Percentiles rank a stretch among this genome's conserved stretches.
Conservation (phyloP, 2,113 vertebrate species). For the Corydoras maculifer region DNA sequence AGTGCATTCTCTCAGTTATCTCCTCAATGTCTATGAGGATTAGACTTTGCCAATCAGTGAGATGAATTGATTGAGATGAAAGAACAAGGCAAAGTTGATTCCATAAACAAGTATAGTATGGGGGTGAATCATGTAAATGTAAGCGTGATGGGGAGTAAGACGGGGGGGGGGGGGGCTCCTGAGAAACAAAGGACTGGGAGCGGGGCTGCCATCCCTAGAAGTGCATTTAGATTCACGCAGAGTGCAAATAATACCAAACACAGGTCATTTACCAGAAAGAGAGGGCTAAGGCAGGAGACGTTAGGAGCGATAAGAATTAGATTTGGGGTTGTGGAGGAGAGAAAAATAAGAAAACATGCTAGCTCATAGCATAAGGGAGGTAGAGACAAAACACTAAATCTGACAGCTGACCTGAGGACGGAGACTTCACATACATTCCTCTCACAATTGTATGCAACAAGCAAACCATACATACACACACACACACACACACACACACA, state of each 20-base stretch:
- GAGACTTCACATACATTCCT: slow-evolving; percentile 34
- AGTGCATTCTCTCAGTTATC: slow-evolving; percentile 17
- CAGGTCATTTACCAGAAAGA: slow-evolving; percentile 54
- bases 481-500: slow-evolving; percentile 59
- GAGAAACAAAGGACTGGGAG: slow-evolving; percentile 48
- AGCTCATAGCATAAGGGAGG: slow-evolving; percentile 41
- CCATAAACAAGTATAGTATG: no score
- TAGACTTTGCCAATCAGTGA: neutral
- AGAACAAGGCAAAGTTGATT: no score
- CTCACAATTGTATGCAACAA: no score
- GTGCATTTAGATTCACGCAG: slow-evolving; percentile 67
- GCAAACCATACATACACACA: slow-evolving; percentile 46
- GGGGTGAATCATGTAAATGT: no score
- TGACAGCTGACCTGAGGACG: slow-evolving; percentile 67
- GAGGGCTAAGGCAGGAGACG: slow-evolving; percentile 37
- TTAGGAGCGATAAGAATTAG: no score
- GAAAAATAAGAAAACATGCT: neutral
- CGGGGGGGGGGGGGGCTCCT: slow-evolving; percentile 10
- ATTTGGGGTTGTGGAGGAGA: no score
- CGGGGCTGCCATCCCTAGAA: slow-evolving; percentile 55
- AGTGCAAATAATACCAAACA: slow-evolving; percentile 71
- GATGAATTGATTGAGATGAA: slow-evolving; percentile 21
- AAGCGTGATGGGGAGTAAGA: no score
- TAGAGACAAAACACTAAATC: slow-evolving; percentile 50
- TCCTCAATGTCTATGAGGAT: neutral